phyloP scores from a whole-genome alignment of 2,113 vertebrate genomes.

The Myiagra hebetior region DNA sequence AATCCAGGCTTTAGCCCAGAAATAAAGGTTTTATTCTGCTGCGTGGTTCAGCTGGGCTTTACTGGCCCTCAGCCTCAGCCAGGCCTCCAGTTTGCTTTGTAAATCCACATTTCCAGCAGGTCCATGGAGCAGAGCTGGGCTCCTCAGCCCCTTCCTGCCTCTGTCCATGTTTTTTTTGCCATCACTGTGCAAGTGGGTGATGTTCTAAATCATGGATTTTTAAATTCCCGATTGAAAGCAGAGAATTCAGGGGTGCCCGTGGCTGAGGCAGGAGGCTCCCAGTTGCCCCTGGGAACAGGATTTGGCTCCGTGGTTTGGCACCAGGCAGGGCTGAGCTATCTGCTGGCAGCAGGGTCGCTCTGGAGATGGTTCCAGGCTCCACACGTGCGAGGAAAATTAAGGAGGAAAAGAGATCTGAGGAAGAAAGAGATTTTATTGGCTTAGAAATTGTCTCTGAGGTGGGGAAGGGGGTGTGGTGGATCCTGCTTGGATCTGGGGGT shows the following conservation, averaged over 20 bases:
- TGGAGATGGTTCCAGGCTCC: not conserved
- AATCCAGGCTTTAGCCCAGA: not conserved
- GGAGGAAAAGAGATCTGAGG: not conserved
- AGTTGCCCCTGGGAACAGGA: slow-evolving; percentile 1
- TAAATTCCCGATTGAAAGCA: not conserved
- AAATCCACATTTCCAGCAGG: rapidly evolving
- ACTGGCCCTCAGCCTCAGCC: not conserved
- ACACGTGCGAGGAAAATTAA: not conserved
- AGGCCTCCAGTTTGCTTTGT: not conserved
- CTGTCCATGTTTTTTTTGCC: rapidly evolving
- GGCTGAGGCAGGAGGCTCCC: not conserved
- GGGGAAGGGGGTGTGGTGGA: rapidly evolving
- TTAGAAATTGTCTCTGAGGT: not conserved
- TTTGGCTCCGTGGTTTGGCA: not conserved
- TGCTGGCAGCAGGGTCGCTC: not conserved
- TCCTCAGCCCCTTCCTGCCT: rapidly evolving
- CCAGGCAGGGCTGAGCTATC: not conserved
- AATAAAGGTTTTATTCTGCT: not conserved
- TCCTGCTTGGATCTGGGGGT: rapidly evolving
- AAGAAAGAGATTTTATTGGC: not conserved
- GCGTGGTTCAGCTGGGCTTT: not conserved
- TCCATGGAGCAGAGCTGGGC: not conserved
- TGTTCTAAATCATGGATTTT: rapidly evolving
- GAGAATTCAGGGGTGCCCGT: not conserved
- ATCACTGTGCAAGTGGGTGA: rapidly evolving